Percentiles rank a stretch among this genome's conserved stretches.
phyloP scores from a whole-genome alignment of 2,888 invertebrate genomes.

The Leptogaster cylindrica region DNA sequence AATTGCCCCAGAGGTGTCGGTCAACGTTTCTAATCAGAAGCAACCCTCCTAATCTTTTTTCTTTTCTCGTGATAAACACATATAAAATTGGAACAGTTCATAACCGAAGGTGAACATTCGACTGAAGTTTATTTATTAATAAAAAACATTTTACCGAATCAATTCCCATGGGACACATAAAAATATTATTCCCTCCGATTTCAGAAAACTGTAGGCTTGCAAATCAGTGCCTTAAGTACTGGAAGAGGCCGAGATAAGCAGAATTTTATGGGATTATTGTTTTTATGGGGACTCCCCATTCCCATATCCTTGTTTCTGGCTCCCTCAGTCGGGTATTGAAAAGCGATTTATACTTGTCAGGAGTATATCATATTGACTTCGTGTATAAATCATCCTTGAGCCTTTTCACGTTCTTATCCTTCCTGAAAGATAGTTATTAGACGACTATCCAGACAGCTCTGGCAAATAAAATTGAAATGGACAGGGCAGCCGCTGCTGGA shows the following conservation, averaged over 20 bases:
- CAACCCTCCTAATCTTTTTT: no score
- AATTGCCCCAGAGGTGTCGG: no score
- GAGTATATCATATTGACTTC: slow-evolving; percentile 45
- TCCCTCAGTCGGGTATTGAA: slow-evolving; percentile 42
- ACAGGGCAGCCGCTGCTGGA: slow-evolving; percentile 17
- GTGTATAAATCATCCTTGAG: slow-evolving; percentile 43
- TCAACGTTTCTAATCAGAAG: no score
- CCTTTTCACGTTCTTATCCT: slow-evolving; percentile 11
- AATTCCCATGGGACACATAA: slow-evolving; percentile 46
- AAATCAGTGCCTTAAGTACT: slow-evolving; percentile 42
- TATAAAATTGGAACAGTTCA: slow-evolving; percentile 31
- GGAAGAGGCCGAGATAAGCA: slow-evolving; percentile 50
- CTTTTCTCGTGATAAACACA: slow-evolving; percentile 46
- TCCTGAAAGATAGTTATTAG: background rate
- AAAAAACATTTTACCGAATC: slow-evolving; percentile 47
- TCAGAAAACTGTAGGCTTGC: slow-evolving; percentile 23
- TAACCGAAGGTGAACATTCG: slow-evolving; percentile 7
- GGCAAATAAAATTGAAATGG: slow-evolving; percentile 42
- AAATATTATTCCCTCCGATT: slow-evolving; percentile 45
- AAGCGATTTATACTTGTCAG: slow-evolving; percentile 48
- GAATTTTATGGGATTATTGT: slow-evolving; percentile 53
- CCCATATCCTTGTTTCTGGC: background rate
- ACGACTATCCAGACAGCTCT: slow-evolving; percentile 9
- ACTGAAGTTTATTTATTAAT: slow-evolving; percentile 45
- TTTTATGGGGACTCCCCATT: slow-evolving; percentile 49